Evolutionary conservation across 1,140 invertebrate species (phyloP), one percentile per base, ranked within the genome.

Genomic region (Psix sp.): DNA sequence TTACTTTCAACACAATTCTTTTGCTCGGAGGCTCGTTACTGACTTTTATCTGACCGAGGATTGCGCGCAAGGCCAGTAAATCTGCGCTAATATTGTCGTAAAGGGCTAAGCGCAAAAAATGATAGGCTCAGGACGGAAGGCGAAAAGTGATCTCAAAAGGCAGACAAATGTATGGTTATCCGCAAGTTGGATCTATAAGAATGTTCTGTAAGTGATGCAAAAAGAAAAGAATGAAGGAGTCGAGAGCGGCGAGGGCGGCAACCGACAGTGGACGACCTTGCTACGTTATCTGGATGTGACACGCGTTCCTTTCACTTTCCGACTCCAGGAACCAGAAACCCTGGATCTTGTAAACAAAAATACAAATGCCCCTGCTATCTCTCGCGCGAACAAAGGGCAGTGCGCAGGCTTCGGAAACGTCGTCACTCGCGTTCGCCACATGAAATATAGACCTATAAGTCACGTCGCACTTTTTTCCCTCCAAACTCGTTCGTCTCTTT

Each of bases 241-340:
- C n/a, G 43, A 56, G 67, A 80, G 51, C 63, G 66, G 74, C 74
- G 81, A 83, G 80, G 83, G 83, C 81, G 81, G 80, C 78, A 83
- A 83, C 82, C 80, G 77, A 79, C 76, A 85, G 78, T 84, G 82
- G 84, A 86, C 84, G 86, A 86, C 86, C 86, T 87, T 87, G 86
- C 84, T 82, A 85, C 77, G 81, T 85, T 87, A 86, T 87, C 83
- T 81, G 76, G 71, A 78, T 76, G 78, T 77, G 79, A 81, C 81
- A 81, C 78, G 78, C 80, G 76, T 80, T 80, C 85, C 85, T 87
- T 87, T 87, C 85, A 86, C 85, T 87, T 87, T 87, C 82, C 81
- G 65, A 76, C 72, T 81, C 66, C 78, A 85, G 83, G 82, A 85
- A 84, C 82, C 80, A 81, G 78, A 83, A 83, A 84, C 77, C 81